phyloP scores from a whole-genome alignment of 2,888 invertebrate species.

The Branchellion lobata region DNA sequence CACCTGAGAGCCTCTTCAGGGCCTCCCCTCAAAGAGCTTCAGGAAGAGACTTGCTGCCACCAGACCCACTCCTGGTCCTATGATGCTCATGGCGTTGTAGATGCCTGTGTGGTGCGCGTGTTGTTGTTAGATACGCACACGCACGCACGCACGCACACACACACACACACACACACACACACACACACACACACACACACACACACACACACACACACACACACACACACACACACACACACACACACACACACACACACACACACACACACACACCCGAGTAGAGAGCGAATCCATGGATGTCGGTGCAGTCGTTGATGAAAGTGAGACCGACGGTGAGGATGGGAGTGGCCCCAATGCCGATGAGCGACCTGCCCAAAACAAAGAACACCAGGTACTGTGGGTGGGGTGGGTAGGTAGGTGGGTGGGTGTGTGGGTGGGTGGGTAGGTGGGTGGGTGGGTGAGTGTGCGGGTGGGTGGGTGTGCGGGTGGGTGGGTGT shows the following conservation, averaged over 20 bases:
- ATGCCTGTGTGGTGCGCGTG: conserved; percentile 50
- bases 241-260: conserved; percentile 23
- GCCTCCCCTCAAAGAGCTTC: conserved; percentile 49
- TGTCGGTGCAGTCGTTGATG: conserved; percentile 50
- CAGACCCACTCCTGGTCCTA: conserved; percentile 52
- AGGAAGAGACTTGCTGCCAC: conserved; percentile 50
- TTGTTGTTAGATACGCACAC: not conserved
- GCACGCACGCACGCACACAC: conserved; percentile 14
- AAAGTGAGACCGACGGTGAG: conserved; percentile 51
- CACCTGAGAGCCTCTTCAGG: not conserved
- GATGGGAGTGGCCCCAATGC: conserved; percentile 51
- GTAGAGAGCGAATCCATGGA: conserved; percentile 49
- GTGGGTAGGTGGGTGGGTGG: too few species aligned
- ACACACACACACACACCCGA: conserved; percentile 47
- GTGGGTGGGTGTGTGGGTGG: too few species aligned
- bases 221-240: conserved; percentile 30
- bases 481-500: too few species aligned
- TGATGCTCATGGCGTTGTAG: conserved; percentile 50
- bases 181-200: conserved; percentile 36
- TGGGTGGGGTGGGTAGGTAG: too few species aligned
- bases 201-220: conserved; percentile 32
- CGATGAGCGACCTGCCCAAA: conserved; percentile 49
- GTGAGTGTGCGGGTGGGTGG: too few species aligned
- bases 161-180: conserved; percentile 26
- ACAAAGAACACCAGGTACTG: conserved; percentile 50